Base-by-base conservation (phyloP, 2,113 vertebrate species). In the Zapus hudsonius region DNA sequence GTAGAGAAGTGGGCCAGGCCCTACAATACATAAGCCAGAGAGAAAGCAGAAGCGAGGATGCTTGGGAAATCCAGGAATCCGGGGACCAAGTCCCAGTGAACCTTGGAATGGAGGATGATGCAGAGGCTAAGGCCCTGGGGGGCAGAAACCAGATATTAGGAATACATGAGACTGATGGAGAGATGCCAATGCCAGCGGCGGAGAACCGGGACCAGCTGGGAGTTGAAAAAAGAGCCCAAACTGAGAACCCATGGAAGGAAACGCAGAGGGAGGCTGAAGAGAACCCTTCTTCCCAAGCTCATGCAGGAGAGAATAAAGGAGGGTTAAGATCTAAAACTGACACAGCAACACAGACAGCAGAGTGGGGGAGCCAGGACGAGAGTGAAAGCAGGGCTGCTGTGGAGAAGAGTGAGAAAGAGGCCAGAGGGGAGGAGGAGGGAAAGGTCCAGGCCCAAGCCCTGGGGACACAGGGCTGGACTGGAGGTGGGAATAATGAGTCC, bases 341-440 rank as follows among this genome's bases (percentile, higher is more conserved):
- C 40, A 44, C 19, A 42, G 81, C 92, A 61, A 89, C 87, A 5
- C 95, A 96, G 64, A 94, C 78, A 20, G 84, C 59, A 42, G 66
- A 57, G 52, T 67, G 57, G 92, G 74, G 20, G 23, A 25, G 31
- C 23, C 89, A 72, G 78, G 89, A 52, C 5, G 52, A 67, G 70
- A 75, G 4, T 42, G 31, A 79, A 25, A 20, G 29, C 44, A 64
- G 74, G 44, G 61, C 10, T 52, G 80, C 66, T 55, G 0, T 52
- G 31, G 44, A 40, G 44, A 70, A 38, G 59, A 83, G 70, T 0
- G 36, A 93, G 90, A 69, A 74, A 38, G 79, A 67, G 66, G 47
- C 42, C 69, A 29, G 69, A 66, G 66, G 31, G 31, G 59, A 88
- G 38, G 66, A 52, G 7, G 76, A 91, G 55, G 57, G 69, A n/a